These are phyloP conservation scores for Scaptomyza graminum DNA, from an alignment of 1,140 invertebrate species.

Conservation along the genomic window DNA sequence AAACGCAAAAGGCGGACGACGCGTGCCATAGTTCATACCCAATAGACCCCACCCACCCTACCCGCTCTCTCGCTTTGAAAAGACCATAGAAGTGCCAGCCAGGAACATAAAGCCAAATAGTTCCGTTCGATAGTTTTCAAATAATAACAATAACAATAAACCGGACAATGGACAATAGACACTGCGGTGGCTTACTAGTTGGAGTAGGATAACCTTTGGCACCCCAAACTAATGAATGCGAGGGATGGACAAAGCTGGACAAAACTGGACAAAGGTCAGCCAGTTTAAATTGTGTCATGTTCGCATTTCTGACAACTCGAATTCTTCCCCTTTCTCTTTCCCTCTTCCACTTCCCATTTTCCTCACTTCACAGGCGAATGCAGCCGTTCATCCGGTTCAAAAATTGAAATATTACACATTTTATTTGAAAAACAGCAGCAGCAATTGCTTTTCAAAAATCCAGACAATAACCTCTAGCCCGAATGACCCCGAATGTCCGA, in stretches of 20 bases:
- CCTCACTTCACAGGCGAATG: too few relatives aligned
- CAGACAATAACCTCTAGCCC: constrained; percentile 50
- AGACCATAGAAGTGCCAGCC: constrained; percentile 61
- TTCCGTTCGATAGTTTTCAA: constrained; percentile 64
- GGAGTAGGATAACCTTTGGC: constrained; percentile 43
- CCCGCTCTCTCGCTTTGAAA: neutral
- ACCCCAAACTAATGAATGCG: constrained; percentile 43
- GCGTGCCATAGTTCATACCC: constrained; percentile 36
- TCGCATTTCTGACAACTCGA: constrained; percentile 49
- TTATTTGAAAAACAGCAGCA: constrained; percentile 42
- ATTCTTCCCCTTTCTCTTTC: constrained; percentile 7
- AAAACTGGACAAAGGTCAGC: constrained; percentile 64
- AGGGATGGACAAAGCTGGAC: constrained; percentile 38
- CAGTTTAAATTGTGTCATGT: constrained; percentile 78
- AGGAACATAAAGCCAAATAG: constrained; percentile 58
- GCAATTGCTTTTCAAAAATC: constrained; percentile 61
- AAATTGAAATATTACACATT: constrained; percentile 82
- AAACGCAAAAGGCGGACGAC: constrained; percentile 25
- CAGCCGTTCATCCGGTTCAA: constrained; percentile 34
- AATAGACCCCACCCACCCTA: too few relatives aligned
- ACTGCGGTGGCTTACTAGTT: constrained; percentile 8
- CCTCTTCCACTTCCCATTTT: neutral
- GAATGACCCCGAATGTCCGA: constrained; percentile 47
- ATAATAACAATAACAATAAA: constrained; percentile 82
- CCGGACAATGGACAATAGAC: constrained; percentile 45